Percentiles rank a stretch among this genome's conserved stretches.
Conservation (phyloP, 2,113 vertebrate genomes). For the Glaucomys volans region DNA sequence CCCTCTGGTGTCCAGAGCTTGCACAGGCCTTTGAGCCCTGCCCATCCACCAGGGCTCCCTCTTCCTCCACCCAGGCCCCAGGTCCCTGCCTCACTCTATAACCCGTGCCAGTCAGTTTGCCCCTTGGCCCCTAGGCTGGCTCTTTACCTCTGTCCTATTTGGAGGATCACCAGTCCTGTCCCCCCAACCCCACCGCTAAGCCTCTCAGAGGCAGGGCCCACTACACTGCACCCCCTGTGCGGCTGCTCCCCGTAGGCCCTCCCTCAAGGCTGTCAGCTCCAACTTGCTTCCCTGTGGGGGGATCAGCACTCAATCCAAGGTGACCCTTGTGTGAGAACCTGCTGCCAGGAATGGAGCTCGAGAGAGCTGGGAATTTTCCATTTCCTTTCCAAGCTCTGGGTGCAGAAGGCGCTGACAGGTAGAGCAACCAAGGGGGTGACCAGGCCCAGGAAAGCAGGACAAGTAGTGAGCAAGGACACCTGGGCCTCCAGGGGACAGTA, state of each 20-base stretch:
- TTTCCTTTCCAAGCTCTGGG: constrained; percentile 58
- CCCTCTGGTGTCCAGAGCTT: neutral
- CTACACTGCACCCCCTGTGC: neutral
- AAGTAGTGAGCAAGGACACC: neutral
- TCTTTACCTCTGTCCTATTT: neutral
- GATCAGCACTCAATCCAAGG: constrained; percentile 71
- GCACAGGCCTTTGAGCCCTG: neutral
- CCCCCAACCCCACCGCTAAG: neutral
- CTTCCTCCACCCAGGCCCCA: neutral
- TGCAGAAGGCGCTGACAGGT: constrained; percentile 66
- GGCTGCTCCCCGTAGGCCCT: neutral
- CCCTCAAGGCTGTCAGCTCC: neutral
- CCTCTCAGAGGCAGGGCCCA: neutral
- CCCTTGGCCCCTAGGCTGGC: neutral
- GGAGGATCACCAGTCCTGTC: neutral
- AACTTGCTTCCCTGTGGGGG: constrained; percentile 27
- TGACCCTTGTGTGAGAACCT: constrained; percentile 68
- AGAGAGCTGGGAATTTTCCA: constrained; percentile 79
- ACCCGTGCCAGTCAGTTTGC: neutral
- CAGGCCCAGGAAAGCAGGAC: neutral
- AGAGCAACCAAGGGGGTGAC: constrained; percentile 1
- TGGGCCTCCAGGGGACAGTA: neutral
- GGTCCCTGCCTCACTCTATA: neutral
- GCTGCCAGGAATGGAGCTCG: constrained; percentile 37
- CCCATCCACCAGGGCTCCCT: neutral